Evolutionary conservation across 2,888 invertebrate genomes (phyloP).

Genomic region (Ernsta delagoae): DNA sequence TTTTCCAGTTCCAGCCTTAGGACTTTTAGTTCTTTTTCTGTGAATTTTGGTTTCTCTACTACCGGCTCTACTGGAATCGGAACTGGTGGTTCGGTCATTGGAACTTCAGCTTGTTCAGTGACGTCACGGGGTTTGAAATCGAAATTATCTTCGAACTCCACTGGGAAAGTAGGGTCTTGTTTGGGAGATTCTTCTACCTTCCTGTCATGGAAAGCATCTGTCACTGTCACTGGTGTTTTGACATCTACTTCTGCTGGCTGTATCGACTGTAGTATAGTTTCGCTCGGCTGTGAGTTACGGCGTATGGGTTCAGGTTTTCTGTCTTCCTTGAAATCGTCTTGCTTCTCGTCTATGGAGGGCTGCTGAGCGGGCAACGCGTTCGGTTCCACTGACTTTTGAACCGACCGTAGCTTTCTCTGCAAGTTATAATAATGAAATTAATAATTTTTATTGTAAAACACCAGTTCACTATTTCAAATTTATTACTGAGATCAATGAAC

Average conservation of each 20-base stretch:
- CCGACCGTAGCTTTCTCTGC: slow-evolving; percentile 88
- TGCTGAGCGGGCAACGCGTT: slow-evolving; percentile 59
- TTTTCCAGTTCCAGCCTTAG: slow-evolving; percentile 87
- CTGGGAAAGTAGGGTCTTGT: slow-evolving; percentile 64
- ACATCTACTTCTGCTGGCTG: slow-evolving; percentile 38
- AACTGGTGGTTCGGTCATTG: slow-evolving; percentile 46
- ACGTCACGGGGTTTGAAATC: slow-evolving; percentile 57
- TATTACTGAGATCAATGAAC: too few species aligned
- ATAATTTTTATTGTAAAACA: neutral
- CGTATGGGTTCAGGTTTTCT: slow-evolving; percentile 38
- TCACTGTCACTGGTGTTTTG: slow-evolving; percentile 38
- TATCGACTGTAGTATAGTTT: slow-evolving; percentile 9
- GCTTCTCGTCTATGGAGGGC: slow-evolving; percentile 68
- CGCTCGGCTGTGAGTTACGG: slow-evolving; percentile 51
- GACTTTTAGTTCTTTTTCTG: slow-evolving; percentile 84
- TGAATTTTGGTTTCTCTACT: slow-evolving; percentile 79
- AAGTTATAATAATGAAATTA: neutral
- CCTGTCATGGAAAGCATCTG: slow-evolving; percentile 43
- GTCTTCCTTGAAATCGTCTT: slow-evolving; percentile 57
- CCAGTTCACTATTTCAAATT: too few species aligned
- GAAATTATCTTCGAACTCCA: slow-evolving; percentile 62
- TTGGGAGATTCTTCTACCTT: slow-evolving; percentile 49
- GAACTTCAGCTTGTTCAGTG: slow-evolving; percentile 53
- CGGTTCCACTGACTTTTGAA: slow-evolving; percentile 83
- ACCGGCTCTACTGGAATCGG: slow-evolving; percentile 43